Evolutionary conservation across 2,797 vertebrate species (phyloP), one percentile per base, ranked within the genome.

Genomic region (Eospalax fontanierii): DNA sequence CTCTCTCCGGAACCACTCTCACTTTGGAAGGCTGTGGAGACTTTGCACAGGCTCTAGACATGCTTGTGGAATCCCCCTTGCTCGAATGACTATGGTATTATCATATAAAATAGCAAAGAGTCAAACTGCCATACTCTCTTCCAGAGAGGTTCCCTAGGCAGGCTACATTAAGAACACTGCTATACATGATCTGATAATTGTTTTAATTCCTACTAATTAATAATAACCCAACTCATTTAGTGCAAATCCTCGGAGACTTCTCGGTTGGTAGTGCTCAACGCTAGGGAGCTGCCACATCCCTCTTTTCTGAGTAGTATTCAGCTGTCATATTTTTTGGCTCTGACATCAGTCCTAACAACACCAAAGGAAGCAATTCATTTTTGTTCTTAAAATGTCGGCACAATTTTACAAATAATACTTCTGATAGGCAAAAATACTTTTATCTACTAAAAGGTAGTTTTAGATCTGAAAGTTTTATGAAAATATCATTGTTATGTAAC

Each of bases 221-320:
- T 92, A 96, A 95, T 84, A 96, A 94, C 73, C 75, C 89, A 97
- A 92, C 83, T 93, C 93, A 96, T 96, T 94, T 96, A 97, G 57
- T 75, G 24, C 65, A 88, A 97, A 30, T 78, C 92, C 78, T 89
- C 43, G 50, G 96, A 94, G 95, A 95, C 90, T 96, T 96, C 63
- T 70, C 50, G 83, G 50, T 85, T 74, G 46, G 80, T 78, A 65
- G 74, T 40, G 38, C 90, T 94, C 76, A 87, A 92, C 93, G 75
- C 70, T 96, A 87, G 94, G 89, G 79, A 57, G 59, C 81, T 92
- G n/a, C 54, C 85, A 38, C 4, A 68, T 57, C 50, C 73, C 68
- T 78, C 24, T 14, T 40, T 40, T 57, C 71, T 89, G 57, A 96
- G 57, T 75, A 59, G 87, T 61, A 59, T 38, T 54, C 30, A 40